Conservation (phyloP, 2,113 vertebrate species). For the Psephotus haematonotus region DNA sequence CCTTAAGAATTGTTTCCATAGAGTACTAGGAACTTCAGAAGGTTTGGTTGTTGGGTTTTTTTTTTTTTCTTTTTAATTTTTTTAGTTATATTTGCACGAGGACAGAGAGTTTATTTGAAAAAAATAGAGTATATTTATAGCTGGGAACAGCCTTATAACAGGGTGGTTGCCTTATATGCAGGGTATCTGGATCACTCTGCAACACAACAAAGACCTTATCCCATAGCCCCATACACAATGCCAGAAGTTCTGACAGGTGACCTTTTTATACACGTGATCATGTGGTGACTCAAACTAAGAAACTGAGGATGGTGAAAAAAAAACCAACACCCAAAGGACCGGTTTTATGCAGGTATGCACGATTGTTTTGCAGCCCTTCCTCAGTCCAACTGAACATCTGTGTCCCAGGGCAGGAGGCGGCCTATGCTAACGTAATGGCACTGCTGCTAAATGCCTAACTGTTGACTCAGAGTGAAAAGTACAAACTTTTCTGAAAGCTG, state of each 20-base stretch:
- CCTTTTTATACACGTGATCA: accelerated
- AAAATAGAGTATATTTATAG: background rate
- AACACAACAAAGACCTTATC: background rate
- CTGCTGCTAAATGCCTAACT: background rate
- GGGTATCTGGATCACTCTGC: background rate
- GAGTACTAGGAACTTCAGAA: background rate
- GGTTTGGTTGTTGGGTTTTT: accelerated
- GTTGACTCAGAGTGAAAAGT: background rate
- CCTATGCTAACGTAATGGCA: background rate
- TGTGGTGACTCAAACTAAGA: background rate
- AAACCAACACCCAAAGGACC: background rate
- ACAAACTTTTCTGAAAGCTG: background rate
- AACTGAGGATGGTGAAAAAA: background rate
- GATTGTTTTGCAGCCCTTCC: background rate
- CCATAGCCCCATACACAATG: background rate
- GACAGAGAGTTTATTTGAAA: background rate
- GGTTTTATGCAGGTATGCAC: background rate
- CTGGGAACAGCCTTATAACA: background rate
- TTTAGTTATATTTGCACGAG: background rate
- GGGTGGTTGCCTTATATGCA: background rate
- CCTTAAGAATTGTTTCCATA: background rate
- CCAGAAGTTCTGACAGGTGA: background rate
- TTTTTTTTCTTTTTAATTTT: background rate
- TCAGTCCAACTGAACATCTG: background rate
- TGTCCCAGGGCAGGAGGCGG: background rate